These are phyloP conservation scores for Parnassius apollo DNA, from an alignment of 2,888 invertebrate genomes.

Conservation along the genomic window DNA sequence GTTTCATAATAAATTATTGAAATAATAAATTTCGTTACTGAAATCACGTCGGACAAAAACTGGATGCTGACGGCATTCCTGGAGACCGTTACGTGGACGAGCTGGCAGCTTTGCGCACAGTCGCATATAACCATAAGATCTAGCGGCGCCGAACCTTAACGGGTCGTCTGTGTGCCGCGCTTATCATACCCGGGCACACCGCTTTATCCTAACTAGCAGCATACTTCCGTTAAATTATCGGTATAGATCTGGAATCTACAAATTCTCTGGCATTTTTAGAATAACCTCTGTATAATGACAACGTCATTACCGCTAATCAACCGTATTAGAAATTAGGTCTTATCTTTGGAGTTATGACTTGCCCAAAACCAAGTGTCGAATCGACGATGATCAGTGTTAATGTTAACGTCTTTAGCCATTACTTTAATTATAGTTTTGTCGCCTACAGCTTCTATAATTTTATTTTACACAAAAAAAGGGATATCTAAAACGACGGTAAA, in stretches of 20 bases:
- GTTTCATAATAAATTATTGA: conserved; percentile 27
- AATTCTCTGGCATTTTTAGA: too few relatives aligned
- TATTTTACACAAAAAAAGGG: conserved; percentile 60
- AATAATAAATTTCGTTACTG: conserved; percentile 55
- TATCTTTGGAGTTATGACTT: conserved; percentile 43
- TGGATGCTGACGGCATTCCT: conserved; percentile 70
- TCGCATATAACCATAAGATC: conserved; percentile 30
- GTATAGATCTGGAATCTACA: too few relatives aligned
- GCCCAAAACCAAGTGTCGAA: conserved; percentile 49
- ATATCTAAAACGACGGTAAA: conserved; percentile 68
- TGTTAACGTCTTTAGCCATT: conserved; percentile 70
- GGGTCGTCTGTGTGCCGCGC: conserved; percentile 32
- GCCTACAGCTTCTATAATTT: conserved; percentile 64
- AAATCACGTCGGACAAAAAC: conserved; percentile 60
- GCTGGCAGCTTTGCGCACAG: conserved; percentile 37
- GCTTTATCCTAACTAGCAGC: conserved; percentile 16
- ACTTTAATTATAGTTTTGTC: conserved; percentile 74
- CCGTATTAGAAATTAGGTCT: conserved; percentile 39
- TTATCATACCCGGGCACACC: conserved; percentile 1
- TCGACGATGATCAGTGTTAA: conserved; percentile 48
- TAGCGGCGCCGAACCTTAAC: conserved; percentile 45
- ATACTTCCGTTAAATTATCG: conserved; percentile 1
- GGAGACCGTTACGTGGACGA: conserved; percentile 69
- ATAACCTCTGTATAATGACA: too few relatives aligned
- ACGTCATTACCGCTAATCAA: conserved; percentile 39